Base-by-base conservation (phyloP, 2,888 invertebrate genomes). In the Aethes cnicana region DNA sequence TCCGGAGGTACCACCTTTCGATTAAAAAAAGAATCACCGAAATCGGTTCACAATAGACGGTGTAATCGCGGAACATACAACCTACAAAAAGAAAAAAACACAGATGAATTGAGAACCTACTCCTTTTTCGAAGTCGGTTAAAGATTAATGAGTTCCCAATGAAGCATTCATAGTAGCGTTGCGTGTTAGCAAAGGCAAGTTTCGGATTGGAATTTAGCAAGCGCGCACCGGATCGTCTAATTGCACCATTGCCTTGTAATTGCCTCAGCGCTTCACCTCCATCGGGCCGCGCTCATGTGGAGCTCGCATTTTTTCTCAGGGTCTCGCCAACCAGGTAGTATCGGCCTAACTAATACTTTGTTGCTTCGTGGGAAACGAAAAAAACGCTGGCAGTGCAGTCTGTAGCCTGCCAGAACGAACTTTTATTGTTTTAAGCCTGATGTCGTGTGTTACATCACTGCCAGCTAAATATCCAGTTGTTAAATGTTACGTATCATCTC, bases 241-340 rank as follows among this genome's bases (percentile, higher is more conserved):
- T 79, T 77, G 69, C 74, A 71, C 61, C 68, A 72, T 67, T 64
- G 63, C 65, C 64, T 65, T 72, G 60, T 75, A 77, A 80, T 78
- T 74, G 66, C 60, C 64, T 44, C 56, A 64, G 50, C 56, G 59
- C 59, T 64, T 67, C 68, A 64, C 66, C 66, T 74, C 59, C 60
- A 73, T 69, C 66, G 68, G 63, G 63, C 68, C 66, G 68, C 63
- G 63, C 64, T 61, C 67, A 68, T 64, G 68, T 64, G 50, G 57
- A 50, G 56, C 56, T 54, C 50, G 55, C 55, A 62, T 66, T 65
- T 67, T 68, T 69, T 69, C 71, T 69, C 71, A 70, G 62, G 57
- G 72, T 47, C 54, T 65, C 63, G 54, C 65, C 61, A 68, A 65
- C 63, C 61, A 65, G 61, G 57, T 57, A 57, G 58, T 61, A 61